Conservation (phyloP, 2,888 invertebrate species). For the Fissipunctia ypsillon region DNA sequence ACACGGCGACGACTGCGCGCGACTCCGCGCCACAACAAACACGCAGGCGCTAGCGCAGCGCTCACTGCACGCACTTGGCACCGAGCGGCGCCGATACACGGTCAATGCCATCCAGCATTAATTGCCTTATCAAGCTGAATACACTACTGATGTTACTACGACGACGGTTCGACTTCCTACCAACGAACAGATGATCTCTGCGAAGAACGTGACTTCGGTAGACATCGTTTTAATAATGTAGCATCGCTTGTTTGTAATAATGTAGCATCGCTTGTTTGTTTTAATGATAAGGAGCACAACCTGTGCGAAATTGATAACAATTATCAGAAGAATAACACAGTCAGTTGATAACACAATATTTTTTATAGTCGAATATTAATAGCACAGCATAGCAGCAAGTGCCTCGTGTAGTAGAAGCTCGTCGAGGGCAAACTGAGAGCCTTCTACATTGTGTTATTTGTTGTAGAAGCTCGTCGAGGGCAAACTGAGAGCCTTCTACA, state of each 20-base stretch:
- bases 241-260: conserved; percentile 3
- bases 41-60: conserved; percentile 65
- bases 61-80: conserved; percentile 58
- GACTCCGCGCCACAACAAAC: conserved; percentile 66
- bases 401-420: not conserved
- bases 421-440: not conserved
- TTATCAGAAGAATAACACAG: conserved; percentile 26
- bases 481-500: not conserved
- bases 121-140: conserved; percentile 66
- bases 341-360: conserved; percentile 18
- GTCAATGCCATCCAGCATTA: conserved; percentile 71
- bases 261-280: conserved; percentile 14
- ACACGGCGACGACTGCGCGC: conserved; percentile 7
- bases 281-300: conserved; percentile 26
- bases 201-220: conserved; percentile 3
- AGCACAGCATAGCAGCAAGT: not conserved
- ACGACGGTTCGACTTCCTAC: conserved; percentile 17
- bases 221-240: not conserved
- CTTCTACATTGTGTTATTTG: not conserved
- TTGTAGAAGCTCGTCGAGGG: not conserved
- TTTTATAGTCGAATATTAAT: no score
- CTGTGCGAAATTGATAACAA: conserved; percentile 40
- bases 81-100: conserved; percentile 55
- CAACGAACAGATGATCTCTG: conserved; percentile 7
- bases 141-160: conserved; percentile 23